phyloP scores from a whole-genome alignment of 1,140 invertebrate species.

The Zaprionus nigranus region DNA sequence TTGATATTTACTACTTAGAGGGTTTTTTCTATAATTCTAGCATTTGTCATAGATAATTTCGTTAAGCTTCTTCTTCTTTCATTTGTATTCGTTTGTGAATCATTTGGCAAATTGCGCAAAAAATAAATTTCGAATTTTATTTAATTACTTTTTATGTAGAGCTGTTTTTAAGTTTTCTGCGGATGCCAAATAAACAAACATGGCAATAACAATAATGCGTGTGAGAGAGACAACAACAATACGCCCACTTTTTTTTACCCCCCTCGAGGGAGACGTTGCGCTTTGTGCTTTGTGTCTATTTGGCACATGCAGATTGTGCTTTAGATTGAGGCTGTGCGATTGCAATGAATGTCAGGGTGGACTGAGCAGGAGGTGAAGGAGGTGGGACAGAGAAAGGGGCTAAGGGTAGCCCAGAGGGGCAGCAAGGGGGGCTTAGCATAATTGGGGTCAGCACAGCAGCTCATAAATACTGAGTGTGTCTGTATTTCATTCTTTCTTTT shows the following conservation, averaged over 20 bases:
- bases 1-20: neutral
- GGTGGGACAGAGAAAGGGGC: too few relatives aligned
- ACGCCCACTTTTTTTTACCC: constrained; percentile 31
- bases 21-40: neutral
- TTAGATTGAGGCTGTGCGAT: constrained; percentile 39
- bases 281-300: constrained; percentile 18
- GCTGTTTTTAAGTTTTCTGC: constrained; percentile 14
- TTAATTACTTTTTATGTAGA: constrained; percentile 7
- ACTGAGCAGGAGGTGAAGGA: neutral
- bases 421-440: neutral
- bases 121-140: constrained; percentile 4
- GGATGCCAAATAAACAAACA: constrained; percentile 14
- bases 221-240: constrained; percentile 12
- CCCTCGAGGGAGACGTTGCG: neutral
- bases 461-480: constrained; percentile 46
- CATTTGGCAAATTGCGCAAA: constrained; percentile 6
- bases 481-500: constrained; percentile 1
- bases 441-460: constrained; percentile 60
- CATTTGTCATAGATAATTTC: constrained; percentile 3
- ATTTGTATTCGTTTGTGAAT: neutral
- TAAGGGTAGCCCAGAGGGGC: constrained; percentile 5
- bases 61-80: neutral
- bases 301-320: constrained; percentile 26
- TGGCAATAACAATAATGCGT: neutral
- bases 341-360: constrained; percentile 16